Conservation (phyloP, 1,140 invertebrate species). For the Drosophila fuyamai region DNA sequence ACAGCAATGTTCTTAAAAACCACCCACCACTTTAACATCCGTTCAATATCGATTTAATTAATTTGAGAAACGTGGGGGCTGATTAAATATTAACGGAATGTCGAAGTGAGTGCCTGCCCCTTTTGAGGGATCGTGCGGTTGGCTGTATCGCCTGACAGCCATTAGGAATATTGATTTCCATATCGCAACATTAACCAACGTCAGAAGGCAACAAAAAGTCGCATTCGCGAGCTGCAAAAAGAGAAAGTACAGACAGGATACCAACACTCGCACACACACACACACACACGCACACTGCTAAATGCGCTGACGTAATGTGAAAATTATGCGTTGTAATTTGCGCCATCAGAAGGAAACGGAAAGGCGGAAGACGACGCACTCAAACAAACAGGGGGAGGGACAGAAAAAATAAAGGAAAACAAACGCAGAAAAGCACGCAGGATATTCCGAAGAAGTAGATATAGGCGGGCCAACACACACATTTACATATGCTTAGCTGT, state of each 20-base stretch:
- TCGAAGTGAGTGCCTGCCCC: constrained; percentile 17
- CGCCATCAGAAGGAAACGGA: constrained; percentile 74
- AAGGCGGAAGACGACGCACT: constrained; percentile 77
- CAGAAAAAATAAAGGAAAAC: constrained; percentile 24
- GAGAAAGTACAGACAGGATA: constrained; percentile 37
- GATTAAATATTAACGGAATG: constrained; percentile 53
- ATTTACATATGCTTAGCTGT: constrained; percentile 34
- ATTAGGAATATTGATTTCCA: constrained; percentile 81
- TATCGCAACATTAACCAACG: constrained; percentile 72
- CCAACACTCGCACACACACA: constrained; percentile 20
- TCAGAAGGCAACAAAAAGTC: constrained; percentile 52
- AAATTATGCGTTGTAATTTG: constrained; percentile 81
- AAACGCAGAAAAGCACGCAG: constrained; percentile 45
- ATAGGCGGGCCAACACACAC: constrained; percentile 41
- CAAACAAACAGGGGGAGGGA: constrained; percentile 29
- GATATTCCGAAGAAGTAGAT: constrained; percentile 46
- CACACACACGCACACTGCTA: no score
- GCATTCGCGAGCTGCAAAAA: constrained; percentile 39
- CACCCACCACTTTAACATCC: not conserved
- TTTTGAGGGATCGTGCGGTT: constrained; percentile 11
- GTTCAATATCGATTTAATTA: constrained; percentile 60
- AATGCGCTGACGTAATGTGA: constrained; percentile 77
- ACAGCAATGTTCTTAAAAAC: not conserved
- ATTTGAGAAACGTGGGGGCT: constrained; percentile 37
- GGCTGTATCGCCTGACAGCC: constrained; percentile 64